Base-by-base conservation (phyloP, 2,888 invertebrate genomes). In the Tachina grossa region DNA sequence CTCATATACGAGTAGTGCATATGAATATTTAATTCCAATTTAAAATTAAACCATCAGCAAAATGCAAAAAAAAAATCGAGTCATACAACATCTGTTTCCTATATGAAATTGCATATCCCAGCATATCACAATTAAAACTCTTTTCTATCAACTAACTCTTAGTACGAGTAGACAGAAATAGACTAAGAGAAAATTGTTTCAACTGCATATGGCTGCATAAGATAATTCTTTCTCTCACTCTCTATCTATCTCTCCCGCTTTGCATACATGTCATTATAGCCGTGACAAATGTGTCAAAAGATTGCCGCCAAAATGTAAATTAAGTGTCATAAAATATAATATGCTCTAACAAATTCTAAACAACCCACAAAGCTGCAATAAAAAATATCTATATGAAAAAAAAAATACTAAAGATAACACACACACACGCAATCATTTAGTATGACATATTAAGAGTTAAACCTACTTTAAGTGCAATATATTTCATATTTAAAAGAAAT, bases 211-310 rank as follows among this genome's bases (percentile, higher is more conserved):
- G 65, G 45, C 57, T 19, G 57, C 5, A 22, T 72, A 31, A 39
- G 45, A 47, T 53, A 16, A 5, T 49, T 47, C 49, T 31, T 47
- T 31, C 31, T 31, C 31, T 31, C 31, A 0, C 5, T 31, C 6
- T 31, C 31, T n/a, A n/a, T n/a, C n/a, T n/a, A n/a, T 5, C 45
- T 19, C 14, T 41, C 11, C 31, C 55, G 47, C 47, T 55, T 43
- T n/a, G 57, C 71, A 10, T 39, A 43, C 22, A 78, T 68, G 59
- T 82, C 74, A 82, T 82, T 82, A 79, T 78, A 45, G 89, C 89
- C 91, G 88, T 88, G 88, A 86, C 91, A 90, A 91, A 91, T 91
- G 89, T 90, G 90, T 91, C 91, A 91, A 91, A 90, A 90, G 90
- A 87, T 79, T 76, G 69, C 87, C 88, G 88, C 87, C 86, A 85